Evolutionary conservation across 2,888 invertebrate genomes (phyloP), one percentile per base, ranked within the genome.

Genomic region (Cheilosia scutellata): DNA sequence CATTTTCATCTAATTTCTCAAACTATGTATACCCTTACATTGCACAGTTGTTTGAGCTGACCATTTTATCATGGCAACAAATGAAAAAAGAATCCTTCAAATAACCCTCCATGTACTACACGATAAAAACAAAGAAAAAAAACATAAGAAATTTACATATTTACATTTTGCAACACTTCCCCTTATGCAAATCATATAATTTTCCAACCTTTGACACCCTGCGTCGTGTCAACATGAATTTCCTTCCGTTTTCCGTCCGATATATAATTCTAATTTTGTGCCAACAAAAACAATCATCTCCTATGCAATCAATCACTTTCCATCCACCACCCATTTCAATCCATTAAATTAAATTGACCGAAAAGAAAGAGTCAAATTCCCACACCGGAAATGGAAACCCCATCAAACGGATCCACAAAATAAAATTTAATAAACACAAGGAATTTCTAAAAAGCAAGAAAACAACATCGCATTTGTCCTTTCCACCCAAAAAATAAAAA

Each of bases 341-440:
- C 70, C 70, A 63, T 70, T 58, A 71, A 65, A 71, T 82, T 77
- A 71, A 82, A 82, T 82, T 70, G 76, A 76, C 76, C 82, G 58
- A 37, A 63, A 75, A 33, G 58, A 55, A 55, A 9, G 72, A 78
- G 53, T 66, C 37, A 9, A 47, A 37, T 25, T 27, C 47, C 62
- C 5, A 27, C 27, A 42, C 4, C 33, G 37, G 55, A 80, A 80
- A 70, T 76, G 6, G 42, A 71, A 49, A 55, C 25, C 51, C 40
- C 58, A 70, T 68, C 44, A 62, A 60, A 33, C 31, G 74, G 55
- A 55, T 47, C 53, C 44, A 44, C 37, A 44, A 66, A 82, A 79
- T 55, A 44, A 75, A 77, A 82, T 71, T 77, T 77, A 71, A 82
- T 82, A 78, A 78, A 72, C 60, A 82, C 60, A 72, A 72, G 65